Evolutionary conservation across 2,113 vertebrate species (phyloP), one percentile per base, ranked within the genome.

Genomic region (Chloroceryle aenea): DNA sequence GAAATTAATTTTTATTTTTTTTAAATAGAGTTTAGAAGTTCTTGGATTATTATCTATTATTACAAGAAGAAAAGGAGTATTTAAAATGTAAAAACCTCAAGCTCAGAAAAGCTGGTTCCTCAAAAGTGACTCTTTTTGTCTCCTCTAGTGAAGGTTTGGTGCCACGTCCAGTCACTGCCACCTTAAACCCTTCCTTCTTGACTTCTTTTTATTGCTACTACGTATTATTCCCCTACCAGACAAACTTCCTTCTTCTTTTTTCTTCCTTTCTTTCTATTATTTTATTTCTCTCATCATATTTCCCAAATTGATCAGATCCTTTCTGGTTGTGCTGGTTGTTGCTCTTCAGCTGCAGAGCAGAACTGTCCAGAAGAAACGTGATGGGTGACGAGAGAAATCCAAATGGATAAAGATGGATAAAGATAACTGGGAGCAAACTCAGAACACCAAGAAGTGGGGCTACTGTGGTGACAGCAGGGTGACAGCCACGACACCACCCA

Each of bases 401-500:
- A 29, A 40, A n/a, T 5, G 16, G 12, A 30, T 11, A 6, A 20
- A 73, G 59, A 27, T 2, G 18, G 29, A 45, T 7, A 5, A 42
- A 18, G 8, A 32, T 11, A 30, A 42, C 8, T 36, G 0, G 2
- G 7, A 6, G 6, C 11, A 18, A 62, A 53, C 38, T 48, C 29
- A 9, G 25, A 10, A 11, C 4, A 22, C 20, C 15, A 12, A 47
- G 38, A 26, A 17, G 21, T 20, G 10, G 47, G 27, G 32, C 14
- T 59, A 12, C n/a, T 6, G 13, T 27, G 19, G 8, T 5, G 14
- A 12, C 29, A 36, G 21, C 7, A 21, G 8, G 25, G 25, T 77
- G 12, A 6, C 10, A 13, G 61, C 42, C 71, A n/a, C 0, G 2
- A 26, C 10, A 4, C 5, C 12, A 0, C 43, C 47, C 29, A 25